Conservation (phyloP, 53 echinoderm and acorn worm genomes). For the Pentamera pediparva region DNA sequence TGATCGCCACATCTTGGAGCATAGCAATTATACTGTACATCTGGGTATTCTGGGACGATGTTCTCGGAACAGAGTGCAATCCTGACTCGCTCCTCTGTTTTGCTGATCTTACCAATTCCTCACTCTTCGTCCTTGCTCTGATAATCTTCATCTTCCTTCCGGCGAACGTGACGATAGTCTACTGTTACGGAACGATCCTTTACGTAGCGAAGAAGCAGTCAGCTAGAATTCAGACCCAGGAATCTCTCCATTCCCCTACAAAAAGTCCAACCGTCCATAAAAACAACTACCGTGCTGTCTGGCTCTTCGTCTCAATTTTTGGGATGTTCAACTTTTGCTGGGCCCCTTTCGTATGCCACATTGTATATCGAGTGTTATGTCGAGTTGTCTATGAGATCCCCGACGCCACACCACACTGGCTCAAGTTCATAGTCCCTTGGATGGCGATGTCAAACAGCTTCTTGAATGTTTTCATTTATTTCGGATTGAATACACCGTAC, state of each 20-base stretch:
- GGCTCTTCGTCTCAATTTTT: conserved; percentile 11
- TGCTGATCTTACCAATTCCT: background rate
- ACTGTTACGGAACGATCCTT: conserved; percentile 1
- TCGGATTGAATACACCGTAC: conserved; percentile 5
- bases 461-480: conserved; percentile 25
- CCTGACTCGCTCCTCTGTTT: conserved; percentile 33
- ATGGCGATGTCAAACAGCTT: conserved; percentile 44
- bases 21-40: background rate
- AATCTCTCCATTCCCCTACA: background rate
- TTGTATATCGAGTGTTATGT: conserved; percentile 5
- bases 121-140: background rate
- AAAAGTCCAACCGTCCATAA: background rate
- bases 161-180: conserved; percentile 17
- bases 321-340: conserved; percentile 38
- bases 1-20: background rate
- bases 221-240: conserved; percentile 3
- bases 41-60: conserved; percentile 1
- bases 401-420: background rate
- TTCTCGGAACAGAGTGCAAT: conserved; percentile 32
- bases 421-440: conserved; percentile 31
- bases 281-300: conserved; percentile 17
- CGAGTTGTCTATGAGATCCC: background rate
- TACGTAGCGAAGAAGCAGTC: conserved; percentile 14
- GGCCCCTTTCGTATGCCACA: conserved; percentile 20
- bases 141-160: conserved; percentile 2